Percentiles rank a stretch among this genome's conserved stretches.
phyloP scores from a whole-genome alignment of 2,113 vertebrate species.

The Diphyllodes magnificus region DNA sequence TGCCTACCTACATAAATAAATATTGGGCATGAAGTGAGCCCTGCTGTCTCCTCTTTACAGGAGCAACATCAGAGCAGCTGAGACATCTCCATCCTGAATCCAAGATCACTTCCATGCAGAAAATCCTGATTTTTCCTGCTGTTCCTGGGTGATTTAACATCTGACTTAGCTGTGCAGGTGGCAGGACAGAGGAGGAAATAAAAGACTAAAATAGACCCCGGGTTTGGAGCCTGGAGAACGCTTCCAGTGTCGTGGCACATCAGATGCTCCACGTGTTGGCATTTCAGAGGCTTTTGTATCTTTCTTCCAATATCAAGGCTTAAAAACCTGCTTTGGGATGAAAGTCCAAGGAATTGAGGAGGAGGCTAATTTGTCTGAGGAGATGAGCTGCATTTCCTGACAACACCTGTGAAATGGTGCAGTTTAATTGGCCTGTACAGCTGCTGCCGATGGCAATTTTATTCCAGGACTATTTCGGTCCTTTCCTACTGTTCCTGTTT shows the following conservation, averaged over 20 bases:
- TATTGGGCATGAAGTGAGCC: background rate
- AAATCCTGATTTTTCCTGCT: background rate
- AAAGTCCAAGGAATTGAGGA: background rate
- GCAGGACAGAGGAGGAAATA: background rate
- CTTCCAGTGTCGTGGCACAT: background rate
- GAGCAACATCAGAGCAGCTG: background rate
- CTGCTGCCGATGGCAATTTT: background rate
- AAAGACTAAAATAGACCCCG: background rate
- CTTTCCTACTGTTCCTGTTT: background rate
- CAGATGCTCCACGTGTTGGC: background rate
- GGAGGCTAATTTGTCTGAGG: conserved; percentile 5
- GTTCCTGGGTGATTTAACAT: background rate
- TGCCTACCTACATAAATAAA: rapidly evolving
- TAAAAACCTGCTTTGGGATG: background rate
- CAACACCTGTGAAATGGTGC: background rate
- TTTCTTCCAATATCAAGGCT: background rate
- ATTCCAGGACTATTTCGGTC: background rate
- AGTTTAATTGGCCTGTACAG: conserved; percentile 26
- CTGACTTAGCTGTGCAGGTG: background rate
- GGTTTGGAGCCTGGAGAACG: background rate
- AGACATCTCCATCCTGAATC: background rate
- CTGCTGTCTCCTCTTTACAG: background rate
- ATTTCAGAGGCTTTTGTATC: background rate
- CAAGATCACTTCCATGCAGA: background rate
- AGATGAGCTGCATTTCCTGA: background rate